Percentiles rank a stretch among this genome's conserved stretches.
These are phyloP conservation scores for Carassius auratus DNA, from an alignment of 2,113 vertebrate genomes.

Conservation along the genomic window DNA sequence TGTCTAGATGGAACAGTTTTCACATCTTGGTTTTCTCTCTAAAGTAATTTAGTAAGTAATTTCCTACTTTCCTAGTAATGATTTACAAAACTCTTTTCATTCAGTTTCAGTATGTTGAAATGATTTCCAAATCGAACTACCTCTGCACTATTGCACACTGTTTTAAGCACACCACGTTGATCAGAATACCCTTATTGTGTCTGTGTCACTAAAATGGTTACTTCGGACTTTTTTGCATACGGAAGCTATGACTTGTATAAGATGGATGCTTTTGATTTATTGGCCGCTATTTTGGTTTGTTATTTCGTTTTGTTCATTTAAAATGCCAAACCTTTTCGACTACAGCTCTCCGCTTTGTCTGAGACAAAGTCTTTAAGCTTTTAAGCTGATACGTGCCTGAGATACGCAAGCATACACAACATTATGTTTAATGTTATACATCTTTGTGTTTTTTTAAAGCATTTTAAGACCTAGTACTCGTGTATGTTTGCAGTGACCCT, in stretches of 20 bases:
- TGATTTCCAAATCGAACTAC: neutral
- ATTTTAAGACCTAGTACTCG: neutral
- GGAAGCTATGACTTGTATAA: neutral
- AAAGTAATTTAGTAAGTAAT: neutral
- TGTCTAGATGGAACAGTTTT: neutral
- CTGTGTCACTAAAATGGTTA: neutral
- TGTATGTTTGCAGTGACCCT: neutral
- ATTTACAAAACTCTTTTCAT: neutral
- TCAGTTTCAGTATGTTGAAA: neutral
- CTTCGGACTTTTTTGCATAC: neutral
- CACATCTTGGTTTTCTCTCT: too few species aligned
- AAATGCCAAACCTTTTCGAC: neutral
- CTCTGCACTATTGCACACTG: neutral
- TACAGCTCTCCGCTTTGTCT: neutral
- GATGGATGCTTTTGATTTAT: neutral
- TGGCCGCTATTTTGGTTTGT: neutral
- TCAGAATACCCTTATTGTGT: neutral
- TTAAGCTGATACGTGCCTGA: neutral
- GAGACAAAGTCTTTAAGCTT: too few species aligned
- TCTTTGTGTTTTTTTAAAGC: neutral
- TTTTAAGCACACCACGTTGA: neutral
- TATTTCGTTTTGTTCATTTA: neutral
- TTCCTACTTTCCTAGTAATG: neutral
- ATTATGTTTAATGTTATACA: neutral
- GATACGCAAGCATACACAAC: neutral